Percentiles rank a stretch among this genome's conserved stretches.
Evolutionary conservation across 23 tunicate species (phyloP).

Genomic region (Ascidia mentula): DNA sequence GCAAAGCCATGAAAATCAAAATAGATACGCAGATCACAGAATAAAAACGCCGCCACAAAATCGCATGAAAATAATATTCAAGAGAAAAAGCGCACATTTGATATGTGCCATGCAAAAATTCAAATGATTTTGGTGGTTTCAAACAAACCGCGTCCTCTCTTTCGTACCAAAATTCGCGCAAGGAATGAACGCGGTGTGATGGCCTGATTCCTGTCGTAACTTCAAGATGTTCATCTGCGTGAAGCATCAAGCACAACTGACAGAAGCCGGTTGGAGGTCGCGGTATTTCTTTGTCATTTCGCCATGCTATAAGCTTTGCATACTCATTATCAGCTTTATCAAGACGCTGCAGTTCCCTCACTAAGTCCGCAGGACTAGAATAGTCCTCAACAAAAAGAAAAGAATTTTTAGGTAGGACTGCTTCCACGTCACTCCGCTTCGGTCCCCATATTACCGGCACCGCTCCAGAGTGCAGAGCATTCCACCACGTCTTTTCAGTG

Average conservation of each 20-base stretch:
- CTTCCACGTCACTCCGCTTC: slow-evolving; percentile 20
- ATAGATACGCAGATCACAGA: background rate
- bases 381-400: slow-evolving; percentile 52
- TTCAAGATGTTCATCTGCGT: slow-evolving; percentile 17
- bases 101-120: background rate
- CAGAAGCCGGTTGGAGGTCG: slow-evolving; percentile 14
- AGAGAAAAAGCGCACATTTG: background rate
- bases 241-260: slow-evolving; percentile 25
- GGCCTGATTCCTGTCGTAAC: slow-evolving; percentile 4
- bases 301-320: slow-evolving; percentile 24
- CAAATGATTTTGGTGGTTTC: background rate
- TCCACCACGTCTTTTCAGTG: slow-evolving; percentile 42
- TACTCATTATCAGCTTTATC: slow-evolving; percentile 20
- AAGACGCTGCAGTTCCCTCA: slow-evolving; percentile 10
- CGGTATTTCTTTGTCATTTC: background rate
- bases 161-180: slow-evolving; percentile 25
- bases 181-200: background rate
- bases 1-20: background rate
- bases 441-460: slow-evolving; percentile 67
- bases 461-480: slow-evolving; percentile 30
- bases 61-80: background rate
- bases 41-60: background rate
- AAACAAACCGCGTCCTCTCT: slow-evolving; percentile 17
- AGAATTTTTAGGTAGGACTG: slow-evolving; percentile 23
- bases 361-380: background rate